Evolutionary conservation across 2,888 invertebrate genomes (phyloP).

Genomic region (Crematogaster levior): DNA sequence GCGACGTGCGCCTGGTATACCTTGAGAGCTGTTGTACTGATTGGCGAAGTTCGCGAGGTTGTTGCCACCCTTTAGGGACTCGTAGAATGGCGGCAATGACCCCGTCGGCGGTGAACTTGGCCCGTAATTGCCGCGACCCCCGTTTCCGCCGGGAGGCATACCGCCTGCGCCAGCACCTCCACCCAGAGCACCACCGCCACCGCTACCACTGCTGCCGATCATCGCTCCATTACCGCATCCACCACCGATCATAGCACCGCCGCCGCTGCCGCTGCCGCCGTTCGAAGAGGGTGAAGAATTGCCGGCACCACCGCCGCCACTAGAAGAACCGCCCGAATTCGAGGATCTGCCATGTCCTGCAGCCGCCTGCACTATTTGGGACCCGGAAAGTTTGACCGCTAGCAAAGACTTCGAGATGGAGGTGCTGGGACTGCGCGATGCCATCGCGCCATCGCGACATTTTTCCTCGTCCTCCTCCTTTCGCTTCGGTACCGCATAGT

Average conservation of each 20-base stretch:
- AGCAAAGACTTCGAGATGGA: constrained; percentile 83
- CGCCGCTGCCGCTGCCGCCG: constrained; percentile 86
- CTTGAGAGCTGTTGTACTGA: constrained; percentile 87
- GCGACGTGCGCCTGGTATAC: constrained; percentile 64
- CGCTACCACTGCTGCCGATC: constrained; percentile 86
- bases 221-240: constrained; percentile 89
- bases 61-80: constrained; percentile 93
- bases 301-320: constrained; percentile 71
- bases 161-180: constrained; percentile 91
- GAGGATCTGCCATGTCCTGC: constrained; percentile 92
- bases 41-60: constrained; percentile 89
- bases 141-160: constrained; percentile 92
- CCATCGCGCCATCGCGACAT: constrained; percentile 87
- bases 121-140: constrained; percentile 92
- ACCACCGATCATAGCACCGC: constrained; percentile 88
- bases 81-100: constrained; percentile 95
- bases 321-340: constrained; percentile 85
- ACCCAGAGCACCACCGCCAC: constrained; percentile 87
- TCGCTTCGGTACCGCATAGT: constrained; percentile 94
- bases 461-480: constrained; percentile 88
- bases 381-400: constrained; percentile 82
- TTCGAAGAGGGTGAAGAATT: constrained; percentile 74
- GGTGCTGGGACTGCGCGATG: constrained; percentile 80
- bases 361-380: constrained; percentile 80
- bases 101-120: constrained; percentile 95